A percentile compares a stretch with the other conserved stretches of the same genome.
phyloP scores from a whole-genome alignment of 2,113 vertebrate species.

The Crypturellus undulatus region DNA sequence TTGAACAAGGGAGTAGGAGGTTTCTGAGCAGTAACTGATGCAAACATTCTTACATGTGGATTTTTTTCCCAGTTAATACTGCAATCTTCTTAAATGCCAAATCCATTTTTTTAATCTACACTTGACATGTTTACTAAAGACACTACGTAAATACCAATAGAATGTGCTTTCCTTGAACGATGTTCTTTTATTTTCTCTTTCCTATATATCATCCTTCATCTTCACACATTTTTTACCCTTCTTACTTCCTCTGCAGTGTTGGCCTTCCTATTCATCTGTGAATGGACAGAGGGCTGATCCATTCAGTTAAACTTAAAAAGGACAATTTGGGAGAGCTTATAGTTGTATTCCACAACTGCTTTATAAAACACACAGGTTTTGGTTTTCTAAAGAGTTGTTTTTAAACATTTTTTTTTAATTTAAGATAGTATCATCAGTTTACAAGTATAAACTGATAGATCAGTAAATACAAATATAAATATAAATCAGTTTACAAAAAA shows the following conservation, averaged over 20 bases:
- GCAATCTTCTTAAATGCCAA: neutral
- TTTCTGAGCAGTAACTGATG: neutral
- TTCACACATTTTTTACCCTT: neutral
- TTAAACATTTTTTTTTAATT: neutral
- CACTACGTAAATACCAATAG: neutral
- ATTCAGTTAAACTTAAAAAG: neutral
- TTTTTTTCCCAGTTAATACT: neutral
- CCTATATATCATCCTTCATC: neutral
- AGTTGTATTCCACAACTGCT: neutral
- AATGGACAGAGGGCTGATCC: neutral
- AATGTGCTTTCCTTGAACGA: neutral
- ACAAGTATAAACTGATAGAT: no score
- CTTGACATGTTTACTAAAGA: neutral
- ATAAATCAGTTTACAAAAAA: neutral
- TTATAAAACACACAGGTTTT: neutral
- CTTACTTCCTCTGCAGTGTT: neutral
- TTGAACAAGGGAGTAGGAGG: neutral
- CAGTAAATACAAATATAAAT: neutral
- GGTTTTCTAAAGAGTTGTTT: neutral
- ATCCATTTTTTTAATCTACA: neutral
- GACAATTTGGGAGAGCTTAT: fast-evolving
- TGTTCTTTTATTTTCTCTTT: neutral
- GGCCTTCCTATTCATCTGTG: neutral
- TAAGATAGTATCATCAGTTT: neutral
- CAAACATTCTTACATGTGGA: neutral